Conservation (phyloP, 2,888 invertebrate species). For the Emmelina monodactyla region DNA sequence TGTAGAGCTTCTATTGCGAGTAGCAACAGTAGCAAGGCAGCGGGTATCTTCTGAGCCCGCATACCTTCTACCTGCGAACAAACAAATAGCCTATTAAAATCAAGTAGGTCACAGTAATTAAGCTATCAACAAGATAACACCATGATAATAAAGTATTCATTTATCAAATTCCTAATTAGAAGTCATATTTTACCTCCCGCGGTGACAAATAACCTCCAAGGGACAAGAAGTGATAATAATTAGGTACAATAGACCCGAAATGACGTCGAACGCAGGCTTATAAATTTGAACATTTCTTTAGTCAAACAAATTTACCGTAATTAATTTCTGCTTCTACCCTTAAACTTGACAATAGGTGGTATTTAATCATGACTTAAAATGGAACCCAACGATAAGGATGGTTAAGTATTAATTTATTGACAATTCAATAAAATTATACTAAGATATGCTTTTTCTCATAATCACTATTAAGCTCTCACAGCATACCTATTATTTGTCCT, state of each 20-base stretch:
- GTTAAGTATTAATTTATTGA: too few species aligned
- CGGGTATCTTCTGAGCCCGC: conserved; percentile 58
- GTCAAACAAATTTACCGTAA: background rate
- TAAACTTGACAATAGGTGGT: background rate
- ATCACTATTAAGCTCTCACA: too few species aligned
- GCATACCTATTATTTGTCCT: too few species aligned
- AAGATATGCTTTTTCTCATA: too few species aligned
- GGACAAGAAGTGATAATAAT: background rate
- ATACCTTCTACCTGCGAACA: conserved; percentile 59
- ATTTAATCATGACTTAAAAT: background rate
- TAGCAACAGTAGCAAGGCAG: conserved; percentile 59
- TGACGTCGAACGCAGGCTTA: conserved; percentile 1
- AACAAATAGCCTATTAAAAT: conserved; percentile 15
- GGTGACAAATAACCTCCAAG: too few species aligned
- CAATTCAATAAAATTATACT: too few species aligned
- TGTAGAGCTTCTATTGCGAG: conserved; percentile 54
- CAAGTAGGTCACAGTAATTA: conserved; percentile 6
- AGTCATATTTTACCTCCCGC: too few species aligned
- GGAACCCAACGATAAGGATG: too few species aligned
- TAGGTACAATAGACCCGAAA: background rate
- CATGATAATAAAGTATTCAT: too few species aligned
- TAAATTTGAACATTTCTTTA: conserved; percentile 1
- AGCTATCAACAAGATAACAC: too few species aligned
- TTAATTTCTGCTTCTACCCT: conserved; percentile 1
- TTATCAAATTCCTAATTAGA: too few species aligned